These are phyloP conservation scores for Cnemophilus loriae DNA, from an alignment of 2,113 vertebrate genomes.

Conservation along the genomic window DNA sequence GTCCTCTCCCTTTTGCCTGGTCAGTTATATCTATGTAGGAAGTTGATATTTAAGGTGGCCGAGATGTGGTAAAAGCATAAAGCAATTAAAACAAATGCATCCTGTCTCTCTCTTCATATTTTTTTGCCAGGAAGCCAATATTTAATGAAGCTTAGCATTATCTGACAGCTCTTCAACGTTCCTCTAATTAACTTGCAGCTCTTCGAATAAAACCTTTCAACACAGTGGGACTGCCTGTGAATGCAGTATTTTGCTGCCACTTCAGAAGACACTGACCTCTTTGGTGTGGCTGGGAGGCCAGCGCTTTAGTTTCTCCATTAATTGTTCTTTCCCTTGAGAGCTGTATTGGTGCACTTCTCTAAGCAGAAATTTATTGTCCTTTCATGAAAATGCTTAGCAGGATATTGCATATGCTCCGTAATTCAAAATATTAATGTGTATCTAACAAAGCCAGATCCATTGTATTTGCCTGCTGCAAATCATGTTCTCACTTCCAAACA, in stretches of 20 bases:
- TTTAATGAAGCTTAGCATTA: slow-evolving; percentile 23
- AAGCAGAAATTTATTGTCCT: not conserved
- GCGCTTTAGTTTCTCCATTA: not conserved
- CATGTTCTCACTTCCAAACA: not conserved
- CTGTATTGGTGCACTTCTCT: not conserved
- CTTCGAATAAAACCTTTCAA: not conserved
- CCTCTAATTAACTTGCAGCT: slow-evolving; percentile 18
- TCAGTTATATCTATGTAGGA: not conserved
- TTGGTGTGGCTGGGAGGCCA: not conserved
- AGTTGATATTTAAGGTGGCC: not conserved
- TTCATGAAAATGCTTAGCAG: not conserved
- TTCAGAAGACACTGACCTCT: not conserved
- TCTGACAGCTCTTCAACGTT: slow-evolving; percentile 24
- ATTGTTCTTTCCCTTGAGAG: not conserved
- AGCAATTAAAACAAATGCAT: not conserved
- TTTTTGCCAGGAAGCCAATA: not conserved
- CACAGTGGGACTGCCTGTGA: not conserved
- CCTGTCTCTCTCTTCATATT: not conserved
- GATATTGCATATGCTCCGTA: not conserved
- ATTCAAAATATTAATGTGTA: not conserved
- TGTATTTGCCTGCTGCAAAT: not conserved
- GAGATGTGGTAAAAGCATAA: not conserved
- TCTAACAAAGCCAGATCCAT: not conserved
- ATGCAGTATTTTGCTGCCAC: not conserved
- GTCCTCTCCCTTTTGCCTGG: not conserved